Evolutionary conservation across 2,888 invertebrate species (phyloP).

Genomic region (Ferdinandea cuprea): DNA sequence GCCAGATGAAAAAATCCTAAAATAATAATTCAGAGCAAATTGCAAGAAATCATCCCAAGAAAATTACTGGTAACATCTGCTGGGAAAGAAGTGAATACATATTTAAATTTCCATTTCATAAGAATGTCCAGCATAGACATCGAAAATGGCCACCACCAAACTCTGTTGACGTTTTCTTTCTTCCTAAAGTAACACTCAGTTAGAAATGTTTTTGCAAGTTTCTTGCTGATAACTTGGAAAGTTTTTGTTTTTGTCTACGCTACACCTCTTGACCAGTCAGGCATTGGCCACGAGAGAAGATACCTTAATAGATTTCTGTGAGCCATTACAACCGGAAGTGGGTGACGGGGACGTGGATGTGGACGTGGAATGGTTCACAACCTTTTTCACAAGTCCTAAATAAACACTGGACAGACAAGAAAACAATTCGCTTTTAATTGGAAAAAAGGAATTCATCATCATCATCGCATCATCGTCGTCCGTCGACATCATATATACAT

Average conservation of each 20-base stretch:
- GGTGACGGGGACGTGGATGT: constrained; percentile 19
- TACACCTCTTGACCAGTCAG: constrained; percentile 51
- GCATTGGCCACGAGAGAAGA: constrained; percentile 19
- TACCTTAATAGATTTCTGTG: constrained; percentile 64
- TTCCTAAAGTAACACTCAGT: constrained; percentile 12
- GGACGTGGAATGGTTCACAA: constrained; percentile 59
- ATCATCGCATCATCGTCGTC: constrained; percentile 42
- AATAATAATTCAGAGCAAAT: constrained; percentile 7
- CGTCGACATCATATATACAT: too few species aligned
- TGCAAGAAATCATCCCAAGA: background rate
- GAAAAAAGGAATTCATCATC: constrained; percentile 78
- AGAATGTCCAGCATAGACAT: background rate
- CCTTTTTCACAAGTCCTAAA: constrained; percentile 79
- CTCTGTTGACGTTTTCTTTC: constrained; percentile 35
- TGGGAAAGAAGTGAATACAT: constrained; percentile 26
- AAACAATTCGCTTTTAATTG: constrained; percentile 84
- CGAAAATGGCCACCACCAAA: background rate
- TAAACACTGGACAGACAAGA: constrained; percentile 81
- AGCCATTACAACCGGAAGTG: constrained; percentile 58
- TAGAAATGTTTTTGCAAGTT: constrained; percentile 28
- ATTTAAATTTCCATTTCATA: constrained; percentile 3
- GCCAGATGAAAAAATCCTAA: constrained; percentile 13
- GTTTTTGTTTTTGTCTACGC: constrained; percentile 29
- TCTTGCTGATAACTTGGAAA: constrained; percentile 57
- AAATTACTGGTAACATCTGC: constrained; percentile 34